Evolutionary conservation across 2,888 invertebrate species (phyloP).

Genomic region (Catocala fraxini): DNA sequence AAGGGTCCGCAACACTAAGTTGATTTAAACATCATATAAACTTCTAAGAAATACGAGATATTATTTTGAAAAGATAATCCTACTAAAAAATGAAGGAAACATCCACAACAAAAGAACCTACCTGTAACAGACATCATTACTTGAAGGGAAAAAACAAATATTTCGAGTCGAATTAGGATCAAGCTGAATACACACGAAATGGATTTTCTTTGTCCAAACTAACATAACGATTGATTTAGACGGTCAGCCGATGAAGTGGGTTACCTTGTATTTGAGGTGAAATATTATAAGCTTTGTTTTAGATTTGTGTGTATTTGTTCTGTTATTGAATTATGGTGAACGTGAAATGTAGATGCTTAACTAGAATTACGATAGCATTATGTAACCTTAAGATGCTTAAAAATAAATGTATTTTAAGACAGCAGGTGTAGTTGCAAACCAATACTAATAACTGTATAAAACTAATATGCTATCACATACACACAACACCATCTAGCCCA

Average conservation of each 20-base stretch:
- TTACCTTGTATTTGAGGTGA: constrained; percentile 29
- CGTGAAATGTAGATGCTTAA: too few species aligned
- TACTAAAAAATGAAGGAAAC: background rate
- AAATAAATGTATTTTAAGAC: too few species aligned
- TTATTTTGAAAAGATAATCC: background rate
- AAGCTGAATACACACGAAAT: constrained; percentile 39
- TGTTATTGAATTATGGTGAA: background rate
- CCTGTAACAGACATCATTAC: constrained; percentile 15
- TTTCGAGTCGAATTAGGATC: constrained; percentile 24
- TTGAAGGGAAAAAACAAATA: constrained; percentile 11
- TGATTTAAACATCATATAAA: too few species aligned
- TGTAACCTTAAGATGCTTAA: too few species aligned
- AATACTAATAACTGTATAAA: too few species aligned
- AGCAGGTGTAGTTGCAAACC: too few species aligned
- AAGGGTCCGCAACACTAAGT: too few species aligned
- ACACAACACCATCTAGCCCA: too few species aligned
- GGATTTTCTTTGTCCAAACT: constrained; percentile 50
- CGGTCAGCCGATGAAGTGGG: constrained; percentile 35
- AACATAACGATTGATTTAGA: constrained; percentile 43
- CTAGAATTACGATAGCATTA: too few species aligned
- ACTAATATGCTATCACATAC: too few species aligned
- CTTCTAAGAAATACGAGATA: too few species aligned
- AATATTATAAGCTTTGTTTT: constrained; percentile 14
- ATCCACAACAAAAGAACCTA: constrained; percentile 5
- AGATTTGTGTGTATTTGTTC: constrained; percentile 5